Evolutionary conservation across 2,113 vertebrate genomes (phyloP).

Genomic region (Globicephala melas): DNA sequence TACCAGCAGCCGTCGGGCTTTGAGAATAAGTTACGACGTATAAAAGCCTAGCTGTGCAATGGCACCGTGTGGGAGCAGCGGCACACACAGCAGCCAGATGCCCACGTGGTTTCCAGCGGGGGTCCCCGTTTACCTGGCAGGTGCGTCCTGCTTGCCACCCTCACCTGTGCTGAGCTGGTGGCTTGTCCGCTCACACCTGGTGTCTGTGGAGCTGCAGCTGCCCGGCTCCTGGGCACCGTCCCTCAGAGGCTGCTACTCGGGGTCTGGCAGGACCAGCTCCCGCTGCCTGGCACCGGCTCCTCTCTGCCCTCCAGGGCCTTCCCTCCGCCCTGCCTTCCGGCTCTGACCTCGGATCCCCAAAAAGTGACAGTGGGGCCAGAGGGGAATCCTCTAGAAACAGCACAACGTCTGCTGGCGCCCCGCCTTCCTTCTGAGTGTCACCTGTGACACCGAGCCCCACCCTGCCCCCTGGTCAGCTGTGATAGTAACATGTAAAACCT

Average conservation of each 20-base stretch:
- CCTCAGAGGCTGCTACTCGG: background rate
- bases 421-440: background rate
- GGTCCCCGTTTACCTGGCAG: background rate
- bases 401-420: rapidly evolving
- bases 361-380: background rate
- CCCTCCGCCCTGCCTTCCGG: too few species aligned
- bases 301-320: background rate
- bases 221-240: rapidly evolving
- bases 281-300: too few species aligned
- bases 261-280: too few species aligned
- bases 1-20: rapidly evolving
- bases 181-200: background rate
- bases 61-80: rapidly evolving
- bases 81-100: rapidly evolving
- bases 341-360: background rate
- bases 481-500: rapidly evolving
- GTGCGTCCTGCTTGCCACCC: rapidly evolving
- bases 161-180: background rate
- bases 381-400: background rate
- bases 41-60: rapidly evolving
- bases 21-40: rapidly evolving
- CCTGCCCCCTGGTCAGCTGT: rapidly evolving
- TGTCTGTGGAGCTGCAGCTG: rapidly evolving
- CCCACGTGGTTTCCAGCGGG: rapidly evolving
- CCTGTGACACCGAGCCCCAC: background rate